A percentile compares a stretch with the other conserved stretches of the same genome.
Conservation (phyloP, 2,888 invertebrate species). For the Elaeidobius kamerunicus region DNA sequence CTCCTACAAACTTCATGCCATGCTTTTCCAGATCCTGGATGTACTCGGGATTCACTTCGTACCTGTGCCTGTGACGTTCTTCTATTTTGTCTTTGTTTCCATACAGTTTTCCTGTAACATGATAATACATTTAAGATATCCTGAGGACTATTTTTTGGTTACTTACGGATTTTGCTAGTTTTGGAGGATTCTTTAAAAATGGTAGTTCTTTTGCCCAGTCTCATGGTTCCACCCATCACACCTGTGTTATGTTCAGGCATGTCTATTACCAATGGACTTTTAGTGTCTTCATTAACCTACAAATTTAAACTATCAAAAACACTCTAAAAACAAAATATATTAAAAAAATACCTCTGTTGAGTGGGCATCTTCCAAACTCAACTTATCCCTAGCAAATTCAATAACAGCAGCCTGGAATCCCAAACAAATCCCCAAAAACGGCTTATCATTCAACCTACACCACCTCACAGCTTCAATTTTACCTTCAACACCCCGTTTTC, state of each 20-base stretch:
- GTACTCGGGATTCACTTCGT: conserved; percentile 93
- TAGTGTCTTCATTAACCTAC: conserved; percentile 59
- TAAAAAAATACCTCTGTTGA: conserved; percentile 59
- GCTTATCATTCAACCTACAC: conserved; percentile 87
- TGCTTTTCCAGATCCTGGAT: conserved; percentile 72
- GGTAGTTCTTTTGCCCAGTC: conserved; percentile 90
- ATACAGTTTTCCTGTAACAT: conserved; percentile 66
- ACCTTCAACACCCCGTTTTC: conserved; percentile 92
- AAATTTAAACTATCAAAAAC: no score
- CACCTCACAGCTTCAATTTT: conserved; percentile 92
- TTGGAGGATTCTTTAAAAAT: conserved; percentile 62
- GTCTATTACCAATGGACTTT: conserved; percentile 85
- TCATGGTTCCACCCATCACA: conserved; percentile 92
- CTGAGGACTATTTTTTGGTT: not conserved
- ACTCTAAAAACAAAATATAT: no score
- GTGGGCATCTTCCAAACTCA: conserved; percentile 73
- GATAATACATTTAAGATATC: no score
- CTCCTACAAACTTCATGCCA: conserved; percentile 86
- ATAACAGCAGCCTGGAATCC: conserved; percentile 96
- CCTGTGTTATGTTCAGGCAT: conserved; percentile 98
- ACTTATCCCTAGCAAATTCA: conserved; percentile 87
- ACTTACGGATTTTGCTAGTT: conserved; percentile 60
- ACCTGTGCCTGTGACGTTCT: conserved; percentile 95
- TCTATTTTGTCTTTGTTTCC: conserved; percentile 75
- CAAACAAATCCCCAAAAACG: conserved; percentile 95